phyloP scores from a whole-genome alignment of 2,888 invertebrate species.

The Pasiphila rectangulata region DNA sequence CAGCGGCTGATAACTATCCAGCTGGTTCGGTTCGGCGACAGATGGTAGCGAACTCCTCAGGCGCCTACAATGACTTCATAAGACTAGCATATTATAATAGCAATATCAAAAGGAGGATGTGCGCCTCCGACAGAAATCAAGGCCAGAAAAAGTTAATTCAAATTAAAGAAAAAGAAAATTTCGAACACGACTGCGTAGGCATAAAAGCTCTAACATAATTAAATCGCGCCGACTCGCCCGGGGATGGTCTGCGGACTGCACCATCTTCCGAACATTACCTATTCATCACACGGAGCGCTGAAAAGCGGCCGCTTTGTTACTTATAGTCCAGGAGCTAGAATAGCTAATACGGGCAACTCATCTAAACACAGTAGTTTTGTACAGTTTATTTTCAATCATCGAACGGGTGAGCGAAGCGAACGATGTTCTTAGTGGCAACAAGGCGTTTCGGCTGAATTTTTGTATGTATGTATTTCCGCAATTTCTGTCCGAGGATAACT shows the following conservation, averaged over 20 bases:
- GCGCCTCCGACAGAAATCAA: conserved; percentile 27
- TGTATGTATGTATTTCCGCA: too few species aligned
- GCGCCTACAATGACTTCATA: conserved; percentile 11
- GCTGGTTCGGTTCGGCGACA: conserved; percentile 25
- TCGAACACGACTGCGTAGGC: conserved; percentile 38
- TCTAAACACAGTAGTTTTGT: not conserved
- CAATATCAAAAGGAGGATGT: conserved; percentile 15
- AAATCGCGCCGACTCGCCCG: conserved; percentile 48
- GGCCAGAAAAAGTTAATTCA: conserved; percentile 27
- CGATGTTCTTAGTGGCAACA: too few species aligned
- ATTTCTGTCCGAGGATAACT: too few species aligned
- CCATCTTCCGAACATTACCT: conserved; percentile 57
- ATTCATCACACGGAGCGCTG: conserved; percentile 59
- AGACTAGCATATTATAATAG: conserved; percentile 13
- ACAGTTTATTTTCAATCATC: not conserved
- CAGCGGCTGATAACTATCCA: conserved; percentile 24
- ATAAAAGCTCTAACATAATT: conserved; percentile 52
- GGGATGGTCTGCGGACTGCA: conserved; percentile 37
- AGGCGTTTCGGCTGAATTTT: too few species aligned
- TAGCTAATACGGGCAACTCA: not conserved
- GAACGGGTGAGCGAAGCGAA: too few species aligned
- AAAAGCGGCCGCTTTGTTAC: conserved; percentile 60
- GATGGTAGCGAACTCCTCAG: conserved; percentile 19
- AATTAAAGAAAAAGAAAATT: conserved; percentile 34
- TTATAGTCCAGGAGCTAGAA: conserved; percentile 11